Evolutionary conservation across 1,140 invertebrate species (phyloP).

Genomic region (Eumaeus atala): DNA sequence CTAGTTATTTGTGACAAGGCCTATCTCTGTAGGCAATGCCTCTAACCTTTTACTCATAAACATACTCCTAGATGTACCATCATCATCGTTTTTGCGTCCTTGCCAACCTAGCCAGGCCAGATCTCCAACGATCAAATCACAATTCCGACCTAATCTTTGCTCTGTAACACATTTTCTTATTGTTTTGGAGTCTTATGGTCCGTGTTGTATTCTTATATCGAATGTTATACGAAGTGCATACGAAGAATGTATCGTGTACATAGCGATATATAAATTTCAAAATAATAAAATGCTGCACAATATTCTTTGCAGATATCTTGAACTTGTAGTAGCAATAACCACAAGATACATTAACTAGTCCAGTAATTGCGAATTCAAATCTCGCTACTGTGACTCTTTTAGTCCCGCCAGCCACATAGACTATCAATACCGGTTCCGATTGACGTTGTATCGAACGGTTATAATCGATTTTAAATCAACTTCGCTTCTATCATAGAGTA

Average conservation of each 20-base stretch:
- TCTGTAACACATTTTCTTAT: conserved; percentile 7
- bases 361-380: conserved; percentile 25
- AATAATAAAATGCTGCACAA: no score
- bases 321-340: conserved; percentile 28
- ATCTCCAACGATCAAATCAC: no score
- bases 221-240: no score
- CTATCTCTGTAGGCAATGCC: conserved; percentile 23
- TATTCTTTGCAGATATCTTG: not conserved
- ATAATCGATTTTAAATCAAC: not conserved
- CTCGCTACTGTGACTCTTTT: conserved; percentile 17
- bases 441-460: not conserved
- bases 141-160: no score
- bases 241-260: no score
- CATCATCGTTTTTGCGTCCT: not conserved
- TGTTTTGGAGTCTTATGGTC: no score
- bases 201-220: no score
- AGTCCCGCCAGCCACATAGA: not conserved
- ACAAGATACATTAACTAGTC: conserved; percentile 14
- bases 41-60: conserved; percentile 25
- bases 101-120: no score
- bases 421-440: not conserved
- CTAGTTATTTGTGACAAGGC: conserved; percentile 41
- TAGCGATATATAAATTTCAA: no score
- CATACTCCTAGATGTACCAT: conserved; percentile 9
- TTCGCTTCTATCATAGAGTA: not conserved